Evolutionary conservation across 2,888 invertebrate species (phyloP).

Genomic region (Eupithecia inturbata): DNA sequence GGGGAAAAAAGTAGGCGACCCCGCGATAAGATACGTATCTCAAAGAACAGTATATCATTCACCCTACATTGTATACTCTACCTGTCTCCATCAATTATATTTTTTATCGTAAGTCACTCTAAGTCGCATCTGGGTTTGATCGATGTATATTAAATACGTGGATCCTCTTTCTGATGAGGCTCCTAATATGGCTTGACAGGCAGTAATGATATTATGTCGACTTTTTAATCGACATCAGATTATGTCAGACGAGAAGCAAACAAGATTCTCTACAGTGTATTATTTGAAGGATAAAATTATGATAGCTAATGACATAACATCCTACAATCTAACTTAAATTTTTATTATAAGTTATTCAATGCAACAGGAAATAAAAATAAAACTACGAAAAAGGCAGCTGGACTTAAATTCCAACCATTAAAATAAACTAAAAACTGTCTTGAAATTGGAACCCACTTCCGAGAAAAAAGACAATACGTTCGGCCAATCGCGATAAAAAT

Average conservation of each 20-base stretch:
- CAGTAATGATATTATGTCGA: constrained; percentile 48
- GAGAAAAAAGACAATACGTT: constrained; percentile 23
- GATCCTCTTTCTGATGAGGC: constrained; percentile 48
- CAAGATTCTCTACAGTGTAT: constrained; percentile 8
- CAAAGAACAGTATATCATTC: constrained; percentile 40
- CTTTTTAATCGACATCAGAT: constrained; percentile 46
- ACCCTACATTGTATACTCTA: constrained; percentile 40
- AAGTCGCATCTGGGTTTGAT: constrained; percentile 75
- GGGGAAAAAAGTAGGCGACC: constrained; percentile 11
- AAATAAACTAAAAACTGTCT: constrained; percentile 16
- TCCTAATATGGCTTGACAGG: constrained; percentile 46
- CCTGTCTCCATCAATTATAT: constrained; percentile 81
- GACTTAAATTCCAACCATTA: constrained; percentile 16
- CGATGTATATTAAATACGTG: constrained; percentile 73
- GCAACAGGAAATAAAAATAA: constrained; percentile 1
- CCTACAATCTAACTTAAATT: not conserved
- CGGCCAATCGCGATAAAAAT: constrained; percentile 77
- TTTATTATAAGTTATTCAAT: not conserved
- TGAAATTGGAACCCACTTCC: not conserved
- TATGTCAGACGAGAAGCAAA: constrained; percentile 14
- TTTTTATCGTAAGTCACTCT: constrained; percentile 71
- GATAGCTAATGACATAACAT: not conserved
- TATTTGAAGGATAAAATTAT: not conserved
- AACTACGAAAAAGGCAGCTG: constrained; percentile 12
- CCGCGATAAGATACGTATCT: constrained; percentile 37